A percentile compares a stretch with the other conserved stretches of the same genome.
These are phyloP conservation scores for Eupleurogrammus muticus DNA, from an alignment of 2,797 vertebrate genomes.

Conservation along the genomic window DNA sequence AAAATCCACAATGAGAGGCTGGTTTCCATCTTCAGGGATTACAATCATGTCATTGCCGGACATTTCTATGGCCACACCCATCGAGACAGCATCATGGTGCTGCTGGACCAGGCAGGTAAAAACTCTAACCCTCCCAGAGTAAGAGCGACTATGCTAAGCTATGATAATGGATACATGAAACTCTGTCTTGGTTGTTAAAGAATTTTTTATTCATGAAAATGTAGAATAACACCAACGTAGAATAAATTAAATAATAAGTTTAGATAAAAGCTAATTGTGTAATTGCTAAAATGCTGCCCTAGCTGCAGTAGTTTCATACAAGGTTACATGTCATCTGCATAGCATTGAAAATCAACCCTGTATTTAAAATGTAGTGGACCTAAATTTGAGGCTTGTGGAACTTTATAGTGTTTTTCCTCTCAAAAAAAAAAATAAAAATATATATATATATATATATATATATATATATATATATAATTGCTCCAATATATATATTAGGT, in stretches of 20 bases:
- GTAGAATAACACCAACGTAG: too few relatives aligned
- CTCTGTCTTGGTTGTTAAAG: too few relatives aligned
- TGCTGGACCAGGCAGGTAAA: conserved; percentile 89
- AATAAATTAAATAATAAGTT: too few relatives aligned
- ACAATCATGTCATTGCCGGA: conserved; percentile 88
- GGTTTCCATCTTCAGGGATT: conserved; percentile 88
- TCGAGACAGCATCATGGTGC: conserved; percentile 93
- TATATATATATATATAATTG: too few relatives aligned
- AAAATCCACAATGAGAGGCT: conserved; percentile 88
- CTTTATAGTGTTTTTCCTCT: neutral
- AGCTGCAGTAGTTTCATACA: too few relatives aligned
- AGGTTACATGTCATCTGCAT: neutral
- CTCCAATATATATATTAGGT: too few relatives aligned
- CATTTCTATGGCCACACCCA: conserved; percentile 98
- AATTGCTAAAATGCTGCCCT: too few relatives aligned
- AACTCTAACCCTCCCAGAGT: too few relatives aligned
- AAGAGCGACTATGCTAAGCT: neutral
- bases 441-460: too few relatives aligned
- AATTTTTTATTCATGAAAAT: too few relatives aligned
- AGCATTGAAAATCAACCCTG: neutral
- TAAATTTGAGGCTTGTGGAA: neutral
- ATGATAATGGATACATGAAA: too few relatives aligned
- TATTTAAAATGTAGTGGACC: neutral
- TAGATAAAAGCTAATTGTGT: too few relatives aligned
- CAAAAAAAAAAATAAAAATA: neutral